Conservation (phyloP, 2,113 vertebrate species). For the Xiphophorus couchianus region DNA sequence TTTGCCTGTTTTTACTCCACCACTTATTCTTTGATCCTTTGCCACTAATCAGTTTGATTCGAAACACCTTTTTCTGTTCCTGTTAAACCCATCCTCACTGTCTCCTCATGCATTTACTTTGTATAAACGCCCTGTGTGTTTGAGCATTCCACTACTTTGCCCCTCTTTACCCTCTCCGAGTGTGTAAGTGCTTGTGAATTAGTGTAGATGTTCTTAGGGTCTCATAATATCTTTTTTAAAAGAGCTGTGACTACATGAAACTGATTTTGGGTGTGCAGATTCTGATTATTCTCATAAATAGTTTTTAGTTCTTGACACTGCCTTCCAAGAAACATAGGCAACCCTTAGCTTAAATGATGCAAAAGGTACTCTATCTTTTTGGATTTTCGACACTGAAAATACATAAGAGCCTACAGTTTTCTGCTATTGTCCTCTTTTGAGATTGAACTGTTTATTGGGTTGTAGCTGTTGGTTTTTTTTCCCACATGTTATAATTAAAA, state of each 20-base stretch:
- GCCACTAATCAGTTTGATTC: constrained; percentile 39
- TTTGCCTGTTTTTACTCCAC: not conserved
- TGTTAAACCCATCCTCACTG: not conserved
- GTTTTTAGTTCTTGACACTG: constrained; percentile 7
- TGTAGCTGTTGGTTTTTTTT: constrained; percentile 23
- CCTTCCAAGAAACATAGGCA: not conserved
- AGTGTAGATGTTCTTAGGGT: not conserved
- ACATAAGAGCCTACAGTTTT: not conserved
- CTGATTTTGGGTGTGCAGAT: not conserved
- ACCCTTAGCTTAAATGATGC: constrained; percentile 8
- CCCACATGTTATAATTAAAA: constrained; percentile 47
- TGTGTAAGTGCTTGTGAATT: not conserved
- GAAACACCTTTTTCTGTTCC: constrained; percentile 12
- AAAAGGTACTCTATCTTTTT: not conserved
- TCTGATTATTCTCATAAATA: not conserved
- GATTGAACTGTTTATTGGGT: constrained; percentile 6
- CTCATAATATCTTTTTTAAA: not conserved
- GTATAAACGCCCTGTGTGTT: constrained; percentile 45
- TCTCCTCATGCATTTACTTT: constrained; percentile 49
- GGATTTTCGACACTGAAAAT: not conserved
- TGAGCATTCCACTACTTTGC: constrained; percentile 4
- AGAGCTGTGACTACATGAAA: not conserved
- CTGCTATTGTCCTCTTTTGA: not conserved
- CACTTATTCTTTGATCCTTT: not conserved
- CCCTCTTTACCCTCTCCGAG: not conserved